phyloP scores from a whole-genome alignment of 1,140 invertebrate species.

The Drosophila aff. region DNA sequence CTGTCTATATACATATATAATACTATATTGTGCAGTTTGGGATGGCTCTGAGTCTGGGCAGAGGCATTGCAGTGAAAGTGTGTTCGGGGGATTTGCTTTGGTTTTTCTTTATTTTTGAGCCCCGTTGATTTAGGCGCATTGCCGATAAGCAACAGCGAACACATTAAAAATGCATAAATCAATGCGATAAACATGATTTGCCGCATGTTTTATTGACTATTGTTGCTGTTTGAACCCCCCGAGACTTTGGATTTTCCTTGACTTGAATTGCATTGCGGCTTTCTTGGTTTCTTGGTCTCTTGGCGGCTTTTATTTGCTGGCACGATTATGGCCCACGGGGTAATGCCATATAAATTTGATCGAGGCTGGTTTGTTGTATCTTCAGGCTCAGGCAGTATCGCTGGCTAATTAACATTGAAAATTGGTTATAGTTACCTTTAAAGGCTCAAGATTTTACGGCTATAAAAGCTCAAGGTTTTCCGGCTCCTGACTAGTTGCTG shows the following conservation, averaged over 20 bases:
- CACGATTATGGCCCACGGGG: slow-evolving; percentile 66
- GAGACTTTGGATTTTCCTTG: slow-evolving; percentile 18
- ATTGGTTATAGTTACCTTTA: background rate
- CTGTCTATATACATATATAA: background rate
- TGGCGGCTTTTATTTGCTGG: slow-evolving; percentile 50
- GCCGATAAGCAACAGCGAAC: slow-evolving; percentile 84
- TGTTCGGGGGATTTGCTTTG: slow-evolving; percentile 11
- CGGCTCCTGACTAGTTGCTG: slow-evolving; percentile 43
- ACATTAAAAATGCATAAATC: slow-evolving; percentile 85
- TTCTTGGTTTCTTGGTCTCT: slow-evolving; percentile 19
- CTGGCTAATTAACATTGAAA: slow-evolving; percentile 16
- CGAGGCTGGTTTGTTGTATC: slow-evolving; percentile 5
- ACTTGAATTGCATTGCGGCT: slow-evolving; percentile 15
- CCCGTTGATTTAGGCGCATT: slow-evolving; percentile 80
- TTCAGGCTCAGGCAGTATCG: background rate
- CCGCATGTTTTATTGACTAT: slow-evolving; percentile 85
- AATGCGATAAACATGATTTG: slow-evolving; percentile 85
- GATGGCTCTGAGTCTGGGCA: slow-evolving; percentile 4
- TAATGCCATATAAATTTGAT: slow-evolving; percentile 24
- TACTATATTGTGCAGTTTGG: background rate
- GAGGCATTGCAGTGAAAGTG: slow-evolving; percentile 70
- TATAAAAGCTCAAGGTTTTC: background rate
- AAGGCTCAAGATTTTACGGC: background rate
- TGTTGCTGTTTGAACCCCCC: slow-evolving; percentile 46
- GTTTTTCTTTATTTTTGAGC: slow-evolving; percentile 23